phyloP scores from a whole-genome alignment of 2,113 vertebrate genomes.

The Pelvicachromis taeniatus region DNA sequence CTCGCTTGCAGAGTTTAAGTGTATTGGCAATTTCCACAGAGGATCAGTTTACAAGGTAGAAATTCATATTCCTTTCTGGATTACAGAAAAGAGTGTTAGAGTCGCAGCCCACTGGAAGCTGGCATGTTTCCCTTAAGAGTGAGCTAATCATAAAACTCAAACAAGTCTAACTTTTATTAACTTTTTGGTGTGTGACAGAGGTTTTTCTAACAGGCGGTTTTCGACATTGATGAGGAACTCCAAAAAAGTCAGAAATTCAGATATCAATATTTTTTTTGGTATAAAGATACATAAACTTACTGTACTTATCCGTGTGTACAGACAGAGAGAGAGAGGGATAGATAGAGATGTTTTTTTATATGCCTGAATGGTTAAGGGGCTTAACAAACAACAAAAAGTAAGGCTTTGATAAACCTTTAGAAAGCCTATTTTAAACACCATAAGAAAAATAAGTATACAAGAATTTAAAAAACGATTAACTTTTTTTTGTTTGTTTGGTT shows the following conservation, averaged over 20 bases:
- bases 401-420: background rate
- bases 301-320: too few relatives aligned
- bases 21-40: conserved; percentile 9
- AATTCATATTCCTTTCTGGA: background rate
- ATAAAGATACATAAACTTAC: too few relatives aligned
- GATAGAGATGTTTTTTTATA: background rate
- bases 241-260: background rate
- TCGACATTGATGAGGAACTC: background rate
- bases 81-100: background rate
- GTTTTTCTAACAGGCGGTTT: background rate
- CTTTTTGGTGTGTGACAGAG: background rate
- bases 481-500: too few relatives aligned
- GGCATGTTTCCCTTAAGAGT: background rate
- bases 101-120: background rate
- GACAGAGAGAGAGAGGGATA: too few relatives aligned
- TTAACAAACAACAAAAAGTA: background rate
- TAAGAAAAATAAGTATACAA: background rate
- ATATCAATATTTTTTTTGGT: too few relatives aligned
- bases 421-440: background rate
- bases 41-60: background rate
- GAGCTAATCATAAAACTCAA: background rate
- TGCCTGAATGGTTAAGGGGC: background rate
- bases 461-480: background rate
- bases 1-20: background rate
- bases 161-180: background rate